Base-by-base conservation (phyloP, 2,888 invertebrate species). In the Ormyrus rosae region DNA sequence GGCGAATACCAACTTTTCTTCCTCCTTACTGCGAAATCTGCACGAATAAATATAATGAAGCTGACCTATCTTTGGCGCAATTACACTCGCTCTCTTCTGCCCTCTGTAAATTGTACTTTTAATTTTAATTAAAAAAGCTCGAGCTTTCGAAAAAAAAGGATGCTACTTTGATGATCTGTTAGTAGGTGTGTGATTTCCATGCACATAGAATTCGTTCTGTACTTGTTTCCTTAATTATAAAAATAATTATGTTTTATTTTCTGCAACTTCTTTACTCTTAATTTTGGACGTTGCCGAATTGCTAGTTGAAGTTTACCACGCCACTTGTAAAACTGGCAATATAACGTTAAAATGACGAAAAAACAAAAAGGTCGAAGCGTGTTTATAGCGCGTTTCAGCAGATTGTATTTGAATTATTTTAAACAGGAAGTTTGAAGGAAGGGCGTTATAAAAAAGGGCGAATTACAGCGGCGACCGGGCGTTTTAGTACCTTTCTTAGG, bases 61-160 rank as follows among this genome's bases (percentile, higher is more conserved):
- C 80, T 78, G 81, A 74, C 78, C 81, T 78, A 81, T 81, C 81
- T 81, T 78, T 81, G 78, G 74, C 58, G 69, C 78, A 78, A 81
- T 81, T 78, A 78, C 74, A 63, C 69, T 48, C 46, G 55, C 2
- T 13, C 67, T 51, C 65, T 55, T 48, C 56, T 48, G 19, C 64
- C 7, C 72, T 8, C 46, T 53, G 63, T 77, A 73, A 81, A 60
- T 77, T 65, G 58, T 55, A 51, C 73, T 78, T 74, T 73, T 70
- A 74, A 78, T 81, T 78, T 78, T 81, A 81, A 77, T 78, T 82
- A 73, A 70, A 76, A 19, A 64, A 56, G 34, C 50, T 48, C 53
- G 60, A 76, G 72, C 71, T 19, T 19, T 19, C 19, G 19, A 19
- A 71, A 74, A 71, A 74, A 56, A 34, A 73, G 53, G n/a, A 55